Percentiles rank a stretch among this genome's conserved stretches.
Conservation (phyloP, 2,888 invertebrate species). For the Spisula solida region DNA sequence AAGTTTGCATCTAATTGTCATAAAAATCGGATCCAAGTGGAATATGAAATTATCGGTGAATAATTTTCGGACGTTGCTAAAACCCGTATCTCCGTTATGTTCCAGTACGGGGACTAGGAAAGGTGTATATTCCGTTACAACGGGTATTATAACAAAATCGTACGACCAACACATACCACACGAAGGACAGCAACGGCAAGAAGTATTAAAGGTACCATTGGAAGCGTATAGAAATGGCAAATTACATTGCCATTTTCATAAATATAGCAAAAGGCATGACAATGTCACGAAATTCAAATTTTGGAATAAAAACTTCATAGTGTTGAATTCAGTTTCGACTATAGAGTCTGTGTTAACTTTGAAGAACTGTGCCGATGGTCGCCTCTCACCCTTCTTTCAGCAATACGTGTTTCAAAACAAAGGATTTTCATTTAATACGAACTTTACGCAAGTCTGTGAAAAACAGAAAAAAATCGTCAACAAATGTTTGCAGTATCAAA, state of each 20-base stretch:
- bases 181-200: not conserved
- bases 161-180: not conserved
- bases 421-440: slow-evolving; percentile 55
- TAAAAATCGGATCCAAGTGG: not conserved
- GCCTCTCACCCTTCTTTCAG: slow-evolving; percentile 60
- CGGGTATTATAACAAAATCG: slow-evolving; percentile 5
- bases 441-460: slow-evolving; percentile 39
- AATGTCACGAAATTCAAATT: slow-evolving; percentile 38
- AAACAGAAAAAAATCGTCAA: slow-evolving; percentile 49
- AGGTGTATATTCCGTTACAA: slow-evolving; percentile 17
- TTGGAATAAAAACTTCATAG: slow-evolving; percentile 38
- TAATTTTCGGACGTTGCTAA: slow-evolving; percentile 5
- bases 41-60: slow-evolving; percentile 26
- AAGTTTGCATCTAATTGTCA: too few species aligned
- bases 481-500: slow-evolving; percentile 34
- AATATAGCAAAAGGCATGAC: slow-evolving; percentile 36
- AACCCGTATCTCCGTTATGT: not conserved
- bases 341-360: slow-evolving; percentile 28
- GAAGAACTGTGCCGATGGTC: slow-evolving; percentile 41
- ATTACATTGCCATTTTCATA: slow-evolving; percentile 46
- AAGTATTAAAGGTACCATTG: not conserved
- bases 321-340: slow-evolving; percentile 45
- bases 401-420: slow-evolving; percentile 54
- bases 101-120: slow-evolving; percentile 9
- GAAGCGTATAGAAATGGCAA: slow-evolving; percentile 28